Evolutionary conservation across 1,140 invertebrate genomes (phyloP), one percentile per base, ranked within the genome.

Genomic region (Dendroctonus valens): DNA sequence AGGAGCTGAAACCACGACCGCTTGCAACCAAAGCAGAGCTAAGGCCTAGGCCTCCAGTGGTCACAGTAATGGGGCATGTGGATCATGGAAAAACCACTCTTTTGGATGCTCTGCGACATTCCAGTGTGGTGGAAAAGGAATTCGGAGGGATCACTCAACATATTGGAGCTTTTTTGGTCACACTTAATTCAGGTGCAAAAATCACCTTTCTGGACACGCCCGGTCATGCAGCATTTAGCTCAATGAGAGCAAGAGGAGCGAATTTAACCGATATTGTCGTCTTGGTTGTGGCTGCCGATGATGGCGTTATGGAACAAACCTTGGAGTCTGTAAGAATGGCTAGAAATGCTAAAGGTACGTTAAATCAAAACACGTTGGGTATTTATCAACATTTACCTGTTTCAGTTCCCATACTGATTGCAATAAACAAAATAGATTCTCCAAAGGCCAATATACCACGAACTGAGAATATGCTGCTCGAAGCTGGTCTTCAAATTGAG

Each of bases 101-200:
- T 5, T 79, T 99, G 6, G 98, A 99, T 82, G 82, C 91, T 0
- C 79, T 99, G 14, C 80, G 97, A 60, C 86, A 96, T 59, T 88
- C 94, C 0, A 85, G 88, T 64, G 89, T 99, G 44, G 96, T 96
- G 0, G 85, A 89, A 14, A 82, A 87, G 42, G 98, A 99, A 83
- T 97, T 96, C 82, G 98, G 98, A n/a, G 98, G 98, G 12, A 99
- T 99, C 49, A 99, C 98, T 0, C 98, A 99, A 79, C 97, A 99
- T 79, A 99, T 99, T 78, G 98, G 97, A 68, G 98, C 98, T 41
- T 99, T 99, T 82, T 90, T 90, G 87, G 91, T 93, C 14, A 83
- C 79, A 37, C 74, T 93, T 42, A 72, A 83, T n/a, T 85, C 82
- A 62, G 63, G 87, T 2, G 87, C 92, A 50, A 83, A 76, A 51